These are phyloP conservation scores for Hyla sarda DNA, from an alignment of 2,113 vertebrate genomes.

Conservation along the genomic window DNA sequence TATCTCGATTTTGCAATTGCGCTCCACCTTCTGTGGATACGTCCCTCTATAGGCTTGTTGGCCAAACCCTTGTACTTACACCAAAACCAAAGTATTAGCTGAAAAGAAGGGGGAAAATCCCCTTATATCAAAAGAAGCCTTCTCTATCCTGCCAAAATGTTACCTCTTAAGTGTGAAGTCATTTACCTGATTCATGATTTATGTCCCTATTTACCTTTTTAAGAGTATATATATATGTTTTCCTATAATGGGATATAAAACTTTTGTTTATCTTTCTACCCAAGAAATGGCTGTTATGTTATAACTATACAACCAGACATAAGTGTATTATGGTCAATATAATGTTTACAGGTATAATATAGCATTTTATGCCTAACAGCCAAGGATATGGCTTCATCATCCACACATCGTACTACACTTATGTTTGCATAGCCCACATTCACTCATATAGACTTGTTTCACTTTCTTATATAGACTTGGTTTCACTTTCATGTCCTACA, in stretches of 20 bases:
- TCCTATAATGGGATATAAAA: neutral
- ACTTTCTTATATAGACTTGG: neutral
- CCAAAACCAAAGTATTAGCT: too few relatives aligned
- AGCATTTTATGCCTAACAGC: neutral
- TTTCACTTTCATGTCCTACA: neutral
- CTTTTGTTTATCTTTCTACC: neutral
- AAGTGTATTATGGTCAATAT: conserved; percentile 1
- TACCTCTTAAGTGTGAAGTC: neutral
- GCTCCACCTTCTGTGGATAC: too few relatives aligned
- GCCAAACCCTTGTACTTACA: too few relatives aligned
- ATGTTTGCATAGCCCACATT: neutral
- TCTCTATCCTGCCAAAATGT: too few relatives aligned
- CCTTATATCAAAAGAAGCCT: too few relatives aligned
- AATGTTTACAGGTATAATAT: conserved; percentile 28
- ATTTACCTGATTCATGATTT: neutral
- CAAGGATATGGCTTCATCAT: neutral
- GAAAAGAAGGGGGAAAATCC: too few relatives aligned
- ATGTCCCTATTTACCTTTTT: neutral
- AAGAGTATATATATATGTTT: neutral
- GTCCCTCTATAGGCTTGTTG: too few relatives aligned
- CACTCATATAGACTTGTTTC: neutral
- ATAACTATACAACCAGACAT: conserved; percentile 1
- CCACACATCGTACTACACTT: neutral
- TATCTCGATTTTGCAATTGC: too few relatives aligned
- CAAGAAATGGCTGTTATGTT: neutral